Evolutionary conservation across 2,113 vertebrate species (phyloP).

Genomic region (Nematolebias whitei): DNA sequence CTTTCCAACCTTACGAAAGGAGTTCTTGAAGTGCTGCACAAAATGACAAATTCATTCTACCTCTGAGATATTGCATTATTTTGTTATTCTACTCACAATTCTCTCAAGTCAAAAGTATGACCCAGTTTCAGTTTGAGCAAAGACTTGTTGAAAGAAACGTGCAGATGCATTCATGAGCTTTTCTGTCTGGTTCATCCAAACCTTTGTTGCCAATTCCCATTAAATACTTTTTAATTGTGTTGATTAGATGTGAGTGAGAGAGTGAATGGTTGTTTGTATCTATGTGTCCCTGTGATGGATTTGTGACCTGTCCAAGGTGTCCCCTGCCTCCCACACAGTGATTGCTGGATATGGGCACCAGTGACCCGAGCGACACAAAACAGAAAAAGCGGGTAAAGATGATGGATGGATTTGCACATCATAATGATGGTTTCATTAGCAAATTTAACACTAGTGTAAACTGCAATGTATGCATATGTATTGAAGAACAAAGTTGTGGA

Average conservation of each 20-base stretch:
- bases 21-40: background rate
- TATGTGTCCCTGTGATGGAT: too few relatives aligned
- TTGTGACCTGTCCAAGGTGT: too few relatives aligned
- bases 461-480: background rate
- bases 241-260: too few relatives aligned
- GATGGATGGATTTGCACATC: too few relatives aligned
- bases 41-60: background rate
- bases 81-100: background rate
- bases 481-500: background rate
- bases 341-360: too few relatives aligned
- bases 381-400: too few relatives aligned
- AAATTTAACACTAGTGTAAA: background rate
- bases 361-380: too few relatives aligned
- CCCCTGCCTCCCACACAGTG: too few relatives aligned
- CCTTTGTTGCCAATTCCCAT: too few relatives aligned
- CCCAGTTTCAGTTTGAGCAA: background rate
- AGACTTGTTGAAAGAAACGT: background rate
- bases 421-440: background rate
- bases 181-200: background rate
- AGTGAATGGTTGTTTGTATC: too few relatives aligned
- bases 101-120: constrained; percentile 9
- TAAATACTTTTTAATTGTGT: too few relatives aligned
- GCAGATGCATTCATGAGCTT: background rate
- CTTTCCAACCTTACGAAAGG: background rate
- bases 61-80: background rate